Base-by-base conservation (phyloP, 2,888 invertebrate species). In the Spilarctia lutea region DNA sequence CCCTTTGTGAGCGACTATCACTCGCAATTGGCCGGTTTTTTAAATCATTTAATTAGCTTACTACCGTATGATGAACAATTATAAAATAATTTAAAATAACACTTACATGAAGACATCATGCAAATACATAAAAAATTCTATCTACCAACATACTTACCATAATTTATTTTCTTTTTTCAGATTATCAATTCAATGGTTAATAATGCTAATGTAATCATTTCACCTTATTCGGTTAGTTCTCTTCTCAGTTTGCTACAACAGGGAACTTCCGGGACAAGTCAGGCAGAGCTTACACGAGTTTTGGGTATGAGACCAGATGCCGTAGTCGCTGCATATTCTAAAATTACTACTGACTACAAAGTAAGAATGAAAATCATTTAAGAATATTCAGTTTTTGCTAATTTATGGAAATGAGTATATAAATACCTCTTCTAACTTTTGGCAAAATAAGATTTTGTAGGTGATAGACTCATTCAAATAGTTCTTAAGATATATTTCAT, bases 201-300 rank as follows among this genome's bases (percentile, higher is more conserved):
- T 60, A 66, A 79, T 60, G 90, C 89, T 0, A 96, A 96, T 78
- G 76, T 93, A 11, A 94, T 96, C 33, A 74, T 95, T 35, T 96
- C 96, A 0, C 96, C 96, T 2, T 91, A 92, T 74, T 96, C 96
- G 2, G 89, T 96, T 2, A 91, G 94, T 0, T 91, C 92, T 3
- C 81, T 95, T 6, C 83, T 96, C 56, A 91, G 95, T 1, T 87
- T 96, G 30, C 84, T 96, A 35, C 95, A 96, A 80, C 96, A 96
- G 79, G 96, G 96, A 0, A 90, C 96, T 0, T 73, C 82, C 3
- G 95, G 93, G 1, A 79, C 79, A 3, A 90, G 95, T 0, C 88
- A 90, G 72, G 77, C 86, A 1, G 91, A 96, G 83, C 90, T 96
- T 39, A 86, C 92, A 0, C 74, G 66, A 1, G 89, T 90, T 0